Conservation (phyloP, 2,113 vertebrate species). For the Prunella fulvescens region DNA sequence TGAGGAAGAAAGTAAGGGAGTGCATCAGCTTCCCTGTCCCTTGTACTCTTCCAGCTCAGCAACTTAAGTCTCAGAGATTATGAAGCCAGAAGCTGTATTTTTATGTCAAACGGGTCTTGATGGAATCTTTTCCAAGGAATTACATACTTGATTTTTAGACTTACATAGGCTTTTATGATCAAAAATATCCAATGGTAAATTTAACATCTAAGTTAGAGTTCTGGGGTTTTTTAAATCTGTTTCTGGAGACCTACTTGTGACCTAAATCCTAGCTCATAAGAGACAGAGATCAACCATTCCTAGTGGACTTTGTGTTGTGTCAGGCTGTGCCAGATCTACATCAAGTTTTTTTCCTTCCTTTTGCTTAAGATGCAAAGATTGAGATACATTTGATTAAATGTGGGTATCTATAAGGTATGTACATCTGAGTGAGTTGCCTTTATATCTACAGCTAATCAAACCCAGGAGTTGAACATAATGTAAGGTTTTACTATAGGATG, state of each 20-base stretch:
- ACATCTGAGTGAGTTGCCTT: neutral
- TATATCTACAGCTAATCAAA: neutral
- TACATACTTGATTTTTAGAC: neutral
- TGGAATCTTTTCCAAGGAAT: neutral
- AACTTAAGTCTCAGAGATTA: neutral
- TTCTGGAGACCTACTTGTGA: neutral
- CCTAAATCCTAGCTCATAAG: neutral
- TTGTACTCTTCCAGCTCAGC: neutral
- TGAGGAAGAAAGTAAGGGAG: neutral
- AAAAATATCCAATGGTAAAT: neutral
- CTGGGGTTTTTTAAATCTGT: neutral
- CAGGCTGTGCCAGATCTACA: neutral
- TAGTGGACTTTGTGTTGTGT: neutral
- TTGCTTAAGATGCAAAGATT: neutral
- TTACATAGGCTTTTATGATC: neutral
- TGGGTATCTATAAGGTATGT: neutral
- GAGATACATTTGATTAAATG: neutral
- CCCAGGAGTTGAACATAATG: neutral
- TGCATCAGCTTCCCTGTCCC: neutral
- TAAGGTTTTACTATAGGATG: neutral
- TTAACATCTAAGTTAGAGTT: neutral
- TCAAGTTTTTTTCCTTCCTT: neutral
- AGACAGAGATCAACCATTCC: neutral
- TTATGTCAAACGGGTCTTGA: neutral
- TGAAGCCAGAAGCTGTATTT: neutral